Percentiles rank a stretch among this genome's conserved stretches.
Evolutionary conservation across 2,797 vertebrate species (phyloP).

Genomic region (Sebastes flavidus): DNA sequence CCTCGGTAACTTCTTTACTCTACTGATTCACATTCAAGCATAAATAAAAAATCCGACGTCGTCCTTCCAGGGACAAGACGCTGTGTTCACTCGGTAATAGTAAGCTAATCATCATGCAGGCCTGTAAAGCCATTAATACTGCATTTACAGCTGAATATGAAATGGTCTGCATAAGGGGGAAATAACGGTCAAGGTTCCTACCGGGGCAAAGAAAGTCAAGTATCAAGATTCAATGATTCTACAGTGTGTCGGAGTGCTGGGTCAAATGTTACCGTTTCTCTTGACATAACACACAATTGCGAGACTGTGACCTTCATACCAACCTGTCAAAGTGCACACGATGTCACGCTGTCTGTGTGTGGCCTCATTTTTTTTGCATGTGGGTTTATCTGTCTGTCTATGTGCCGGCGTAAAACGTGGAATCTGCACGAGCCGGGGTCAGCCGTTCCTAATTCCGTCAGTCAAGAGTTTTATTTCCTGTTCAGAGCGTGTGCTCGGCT

Average conservation of each 20-base stretch:
- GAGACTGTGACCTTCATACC: constrained; percentile 2
- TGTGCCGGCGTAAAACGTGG: constrained; percentile 17
- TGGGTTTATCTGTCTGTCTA: constrained; percentile 7
- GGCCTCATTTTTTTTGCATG: constrained; percentile 24
- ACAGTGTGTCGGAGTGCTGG: not conserved
- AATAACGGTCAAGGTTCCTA: not conserved
- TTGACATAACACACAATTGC: not conserved
- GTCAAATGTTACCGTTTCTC: not conserved
- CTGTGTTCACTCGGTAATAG: constrained; percentile 1
- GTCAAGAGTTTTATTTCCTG: constrained; percentile 54
- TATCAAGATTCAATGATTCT: not conserved
- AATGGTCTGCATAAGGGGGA: not conserved
- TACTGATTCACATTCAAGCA: constrained; percentile 45
- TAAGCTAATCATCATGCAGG: constrained; percentile 16
- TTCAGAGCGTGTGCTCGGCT: constrained; percentile 34
- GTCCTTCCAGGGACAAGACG: constrained; percentile 21
- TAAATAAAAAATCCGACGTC: constrained; percentile 32
- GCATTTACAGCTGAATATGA: not conserved
- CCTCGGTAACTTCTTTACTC: constrained; percentile 44
- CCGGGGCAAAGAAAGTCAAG: not conserved
- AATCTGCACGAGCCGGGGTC: constrained; percentile 25
- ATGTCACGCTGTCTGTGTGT: constrained; percentile 1
- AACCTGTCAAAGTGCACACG: constrained; percentile 20
- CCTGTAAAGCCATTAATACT: constrained; percentile 20
- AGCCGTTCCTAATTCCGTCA: constrained; percentile 23